phyloP scores from a whole-genome alignment of 2,888 invertebrate species.

The Adelognathus sp. region DNA sequence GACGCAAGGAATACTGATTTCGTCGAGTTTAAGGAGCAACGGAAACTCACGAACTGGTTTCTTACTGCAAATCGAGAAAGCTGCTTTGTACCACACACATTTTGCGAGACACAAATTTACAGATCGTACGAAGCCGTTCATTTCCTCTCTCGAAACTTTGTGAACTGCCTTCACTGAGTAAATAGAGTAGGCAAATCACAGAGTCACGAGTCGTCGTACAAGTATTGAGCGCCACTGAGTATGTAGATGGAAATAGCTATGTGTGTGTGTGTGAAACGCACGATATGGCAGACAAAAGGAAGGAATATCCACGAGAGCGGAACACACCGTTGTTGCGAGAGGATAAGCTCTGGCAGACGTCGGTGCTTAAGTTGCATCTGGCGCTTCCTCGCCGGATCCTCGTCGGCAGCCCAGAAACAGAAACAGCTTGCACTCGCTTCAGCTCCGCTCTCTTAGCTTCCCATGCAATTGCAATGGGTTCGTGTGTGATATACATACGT shows the following conservation, averaged over 20 bases:
- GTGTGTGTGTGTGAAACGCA: slow-evolving; percentile 4
- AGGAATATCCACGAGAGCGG: slow-evolving; percentile 28
- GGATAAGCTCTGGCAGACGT: slow-evolving; percentile 49
- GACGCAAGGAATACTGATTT: slow-evolving; percentile 37
- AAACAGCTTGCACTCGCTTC: slow-evolving; percentile 11
- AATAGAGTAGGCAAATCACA: slow-evolving; percentile 10
- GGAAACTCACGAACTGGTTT: slow-evolving; percentile 20
- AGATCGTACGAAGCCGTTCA: slow-evolving; percentile 19
- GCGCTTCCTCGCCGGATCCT: slow-evolving; percentile 44
- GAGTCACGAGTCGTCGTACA: slow-evolving; percentile 4
- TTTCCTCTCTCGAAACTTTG: slow-evolving; percentile 21
- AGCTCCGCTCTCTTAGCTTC: neutral
- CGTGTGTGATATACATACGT: slow-evolving; percentile 38
- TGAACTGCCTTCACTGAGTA: neutral
- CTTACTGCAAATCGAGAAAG: slow-evolving; percentile 10
- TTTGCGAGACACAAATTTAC: slow-evolving; percentile 36
- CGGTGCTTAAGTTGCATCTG: slow-evolving; percentile 42
- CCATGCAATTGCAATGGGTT: neutral
- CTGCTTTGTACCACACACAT: neutral
- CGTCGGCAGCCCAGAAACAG: slow-evolving; percentile 13
- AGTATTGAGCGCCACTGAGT: neutral
- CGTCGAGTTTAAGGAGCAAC: slow-evolving; percentile 29
- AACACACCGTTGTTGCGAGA: slow-evolving; percentile 25
- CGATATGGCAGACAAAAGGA: slow-evolving; percentile 48
- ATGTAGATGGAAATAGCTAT: neutral